Evolutionary conservation across 2,888 invertebrate species (phyloP).

Genomic region (Arctia plantaginis): DNA sequence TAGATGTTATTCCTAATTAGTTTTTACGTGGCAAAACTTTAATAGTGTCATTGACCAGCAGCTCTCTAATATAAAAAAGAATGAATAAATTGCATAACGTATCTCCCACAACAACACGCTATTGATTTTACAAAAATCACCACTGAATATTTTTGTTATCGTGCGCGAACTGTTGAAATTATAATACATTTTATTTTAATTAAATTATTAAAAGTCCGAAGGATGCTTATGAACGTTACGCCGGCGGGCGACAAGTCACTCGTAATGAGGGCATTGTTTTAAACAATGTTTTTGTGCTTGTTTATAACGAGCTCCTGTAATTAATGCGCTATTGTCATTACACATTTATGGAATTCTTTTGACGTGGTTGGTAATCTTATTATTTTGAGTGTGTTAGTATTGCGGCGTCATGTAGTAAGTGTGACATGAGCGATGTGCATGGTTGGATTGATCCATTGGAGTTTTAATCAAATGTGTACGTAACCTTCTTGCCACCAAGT

Average conservation of each 20-base stretch:
- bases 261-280: slow-evolving; percentile 41
- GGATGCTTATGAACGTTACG: slow-evolving; percentile 14
- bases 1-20: background rate
- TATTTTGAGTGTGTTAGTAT: background rate
- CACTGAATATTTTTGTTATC: slow-evolving; percentile 16
- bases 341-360: slow-evolving; percentile 6
- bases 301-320: slow-evolving; percentile 17
- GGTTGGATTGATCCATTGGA: too few relatives aligned
- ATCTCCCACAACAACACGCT: background rate
- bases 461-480: too few relatives aligned
- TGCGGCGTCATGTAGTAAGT: too few relatives aligned
- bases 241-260: slow-evolving; percentile 30
- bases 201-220: slow-evolving; percentile 22
- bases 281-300: slow-evolving; percentile 30
- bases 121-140: background rate
- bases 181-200: slow-evolving; percentile 30
- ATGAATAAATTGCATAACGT: background rate
- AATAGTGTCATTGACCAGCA: too few relatives aligned
- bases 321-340: slow-evolving; percentile 13
- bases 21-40: background rate
- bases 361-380: background rate
- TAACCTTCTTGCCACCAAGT: too few relatives aligned
- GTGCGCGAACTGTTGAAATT: slow-evolving; percentile 29
- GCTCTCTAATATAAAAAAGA: background rate
- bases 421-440: too few relatives aligned